Evolutionary conservation across 2,888 invertebrate species (phyloP).

Genomic region (Cinara cedri): DNA sequence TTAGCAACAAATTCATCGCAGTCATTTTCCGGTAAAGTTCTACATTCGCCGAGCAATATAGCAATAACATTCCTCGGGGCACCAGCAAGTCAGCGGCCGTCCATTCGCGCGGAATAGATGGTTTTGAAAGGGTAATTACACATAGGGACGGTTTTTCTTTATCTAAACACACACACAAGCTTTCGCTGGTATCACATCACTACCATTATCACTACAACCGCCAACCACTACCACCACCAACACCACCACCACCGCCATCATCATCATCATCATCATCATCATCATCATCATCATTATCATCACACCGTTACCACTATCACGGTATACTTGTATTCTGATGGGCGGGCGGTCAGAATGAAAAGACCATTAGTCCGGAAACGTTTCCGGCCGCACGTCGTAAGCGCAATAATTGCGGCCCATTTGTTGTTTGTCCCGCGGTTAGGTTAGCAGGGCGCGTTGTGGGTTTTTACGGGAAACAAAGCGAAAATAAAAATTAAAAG

Average conservation of each 20-base stretch:
- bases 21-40: no score
- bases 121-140: constrained; percentile 5
- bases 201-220: neutral
- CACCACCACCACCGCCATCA: neutral
- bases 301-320: no score
- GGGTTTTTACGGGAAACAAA: constrained; percentile 36
- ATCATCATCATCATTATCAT: neutral
- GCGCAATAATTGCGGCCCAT: constrained; percentile 41
- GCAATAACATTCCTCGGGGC: no score
- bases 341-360: constrained; percentile 23
- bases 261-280: neutral
- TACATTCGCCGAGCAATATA: no score
- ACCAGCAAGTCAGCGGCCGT: no score
- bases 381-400: constrained; percentile 39
- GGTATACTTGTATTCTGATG: neutral
- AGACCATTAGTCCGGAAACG: constrained; percentile 48
- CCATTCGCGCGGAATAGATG: neutral
- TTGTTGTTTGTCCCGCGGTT: constrained; percentile 33
- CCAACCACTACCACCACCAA: neutral
- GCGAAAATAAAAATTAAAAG: constrained; percentile 43
- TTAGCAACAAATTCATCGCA: neutral
- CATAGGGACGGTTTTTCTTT: neutral
- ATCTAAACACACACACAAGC: neutral
- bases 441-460: neutral
- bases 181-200: neutral